Conservation (phyloP, 2,113 vertebrate genomes). For the Lepus americanus region DNA sequence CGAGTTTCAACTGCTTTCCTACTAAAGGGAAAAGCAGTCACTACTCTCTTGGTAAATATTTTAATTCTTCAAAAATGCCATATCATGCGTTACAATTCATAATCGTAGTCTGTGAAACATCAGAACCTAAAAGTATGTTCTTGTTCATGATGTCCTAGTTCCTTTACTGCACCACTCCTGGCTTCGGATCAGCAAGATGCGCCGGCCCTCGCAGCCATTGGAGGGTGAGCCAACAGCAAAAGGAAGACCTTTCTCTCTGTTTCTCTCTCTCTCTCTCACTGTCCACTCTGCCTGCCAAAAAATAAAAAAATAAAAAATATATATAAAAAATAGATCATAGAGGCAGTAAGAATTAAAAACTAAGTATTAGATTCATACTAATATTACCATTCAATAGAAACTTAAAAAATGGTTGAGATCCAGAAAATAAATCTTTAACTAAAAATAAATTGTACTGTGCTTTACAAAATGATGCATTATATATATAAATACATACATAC, state of each 20-base stretch:
- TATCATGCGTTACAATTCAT: conserved; percentile 7
- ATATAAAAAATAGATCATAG: neutral
- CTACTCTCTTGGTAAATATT: neutral
- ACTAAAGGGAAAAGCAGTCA: neutral
- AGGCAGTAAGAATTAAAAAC: neutral
- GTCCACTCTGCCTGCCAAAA: too few relatives aligned
- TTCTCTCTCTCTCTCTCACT: too few relatives aligned
- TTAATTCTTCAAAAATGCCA: conserved; percentile 9
- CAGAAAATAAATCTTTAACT: conserved; percentile 6
- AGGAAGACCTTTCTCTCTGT: too few relatives aligned
- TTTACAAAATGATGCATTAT: conserved; percentile 12
- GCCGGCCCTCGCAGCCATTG: too few relatives aligned
- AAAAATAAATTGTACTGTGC: conserved; percentile 8
- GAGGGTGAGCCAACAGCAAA: too few relatives aligned
- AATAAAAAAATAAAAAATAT: too few relatives aligned
- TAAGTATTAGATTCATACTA: neutral
- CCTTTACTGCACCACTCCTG: too few relatives aligned
- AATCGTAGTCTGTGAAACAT: conserved; percentile 22
- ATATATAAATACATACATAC: neutral
- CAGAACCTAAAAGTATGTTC: neutral
- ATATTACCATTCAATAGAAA: conserved; percentile 22
- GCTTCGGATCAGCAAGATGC: too few relatives aligned
- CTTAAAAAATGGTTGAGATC: neutral
- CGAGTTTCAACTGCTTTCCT: neutral
- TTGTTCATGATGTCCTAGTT: neutral